A percentile compares a stretch with the other conserved stretches of the same genome.
Conservation (phyloP, 2,797 vertebrate genomes). For the Acanthurus tractus region DNA sequence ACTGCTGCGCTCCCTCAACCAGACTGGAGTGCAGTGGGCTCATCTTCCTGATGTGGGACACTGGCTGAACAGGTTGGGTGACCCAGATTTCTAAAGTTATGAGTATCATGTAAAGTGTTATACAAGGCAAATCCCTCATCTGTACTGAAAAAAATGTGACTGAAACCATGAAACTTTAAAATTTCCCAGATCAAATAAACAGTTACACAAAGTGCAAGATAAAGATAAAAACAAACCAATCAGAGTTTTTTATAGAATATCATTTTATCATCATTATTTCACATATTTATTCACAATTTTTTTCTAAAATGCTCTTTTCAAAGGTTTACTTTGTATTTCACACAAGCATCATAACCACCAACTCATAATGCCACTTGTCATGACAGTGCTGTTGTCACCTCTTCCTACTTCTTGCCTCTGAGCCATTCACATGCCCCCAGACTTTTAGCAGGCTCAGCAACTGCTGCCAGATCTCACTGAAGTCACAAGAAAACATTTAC, state of each 20-base stretch:
- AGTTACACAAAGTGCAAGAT: background rate
- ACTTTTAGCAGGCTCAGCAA: background rate
- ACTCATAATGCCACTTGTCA: slow-evolving; percentile 18
- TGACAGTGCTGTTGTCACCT: slow-evolving; percentile 2
- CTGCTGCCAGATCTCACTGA: slow-evolving; percentile 11
- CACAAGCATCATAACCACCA: background rate
- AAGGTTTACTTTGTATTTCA: background rate
- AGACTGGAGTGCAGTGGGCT: slow-evolving; percentile 96
- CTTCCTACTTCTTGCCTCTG: background rate
- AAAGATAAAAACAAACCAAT: background rate
- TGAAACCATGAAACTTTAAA: background rate
- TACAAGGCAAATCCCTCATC: background rate
- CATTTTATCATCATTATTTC: background rate
- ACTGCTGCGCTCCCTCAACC: slow-evolving; percentile 93
- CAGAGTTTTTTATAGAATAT: background rate
- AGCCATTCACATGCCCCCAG: background rate
- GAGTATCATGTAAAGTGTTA: background rate
- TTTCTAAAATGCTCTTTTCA: background rate
- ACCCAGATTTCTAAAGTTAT: background rate
- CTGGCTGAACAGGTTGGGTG: slow-evolving; percentile 95
- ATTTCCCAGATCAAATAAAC: background rate
- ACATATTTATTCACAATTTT: background rate
- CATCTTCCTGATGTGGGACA: slow-evolving; percentile 93
- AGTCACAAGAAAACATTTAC: background rate
- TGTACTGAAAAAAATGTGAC: background rate